These are phyloP conservation scores for Papilio helenus DNA, from an alignment of 1,140 invertebrate genomes.

Conservation along the genomic window DNA sequence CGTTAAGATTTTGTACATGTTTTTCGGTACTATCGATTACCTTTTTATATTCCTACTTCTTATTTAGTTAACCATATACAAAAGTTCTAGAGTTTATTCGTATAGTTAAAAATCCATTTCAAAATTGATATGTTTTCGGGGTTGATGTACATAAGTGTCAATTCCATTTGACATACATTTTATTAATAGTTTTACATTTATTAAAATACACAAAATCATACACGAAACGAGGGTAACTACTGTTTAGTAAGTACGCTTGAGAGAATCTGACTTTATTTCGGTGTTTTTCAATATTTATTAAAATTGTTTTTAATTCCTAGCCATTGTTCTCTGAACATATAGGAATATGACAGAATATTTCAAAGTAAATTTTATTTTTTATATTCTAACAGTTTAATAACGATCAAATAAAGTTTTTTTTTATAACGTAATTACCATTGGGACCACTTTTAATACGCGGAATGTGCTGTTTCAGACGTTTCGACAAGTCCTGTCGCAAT, in stretches of 20 bases:
- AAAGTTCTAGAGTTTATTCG: not conserved
- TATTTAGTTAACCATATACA: constrained; percentile 42
- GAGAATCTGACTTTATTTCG: not conserved
- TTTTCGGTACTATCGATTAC: not conserved
- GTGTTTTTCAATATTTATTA: not conserved
- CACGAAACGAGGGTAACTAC: too few species aligned
- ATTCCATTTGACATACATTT: not conserved
- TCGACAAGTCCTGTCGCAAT: not conserved
- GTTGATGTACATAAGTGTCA: not conserved
- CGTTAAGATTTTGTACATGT: not conserved
- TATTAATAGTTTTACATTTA: not conserved
- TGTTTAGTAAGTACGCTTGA: too few species aligned
- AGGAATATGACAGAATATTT: too few species aligned
- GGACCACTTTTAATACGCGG: not conserved
- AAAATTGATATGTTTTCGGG: not conserved
- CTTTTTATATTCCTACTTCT: not conserved
- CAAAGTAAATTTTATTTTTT: too few species aligned
- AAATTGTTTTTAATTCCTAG: too few species aligned
- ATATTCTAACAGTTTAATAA: not conserved
- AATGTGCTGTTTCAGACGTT: constrained; percentile 10
- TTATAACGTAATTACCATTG: not conserved
- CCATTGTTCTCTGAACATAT: too few species aligned
- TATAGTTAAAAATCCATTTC: not conserved
- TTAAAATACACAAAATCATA: not conserved
- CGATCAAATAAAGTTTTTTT: not conserved